These are phyloP conservation scores for Hyles lineata DNA, from an alignment of 2,888 invertebrate species.

Conservation along the genomic window DNA sequence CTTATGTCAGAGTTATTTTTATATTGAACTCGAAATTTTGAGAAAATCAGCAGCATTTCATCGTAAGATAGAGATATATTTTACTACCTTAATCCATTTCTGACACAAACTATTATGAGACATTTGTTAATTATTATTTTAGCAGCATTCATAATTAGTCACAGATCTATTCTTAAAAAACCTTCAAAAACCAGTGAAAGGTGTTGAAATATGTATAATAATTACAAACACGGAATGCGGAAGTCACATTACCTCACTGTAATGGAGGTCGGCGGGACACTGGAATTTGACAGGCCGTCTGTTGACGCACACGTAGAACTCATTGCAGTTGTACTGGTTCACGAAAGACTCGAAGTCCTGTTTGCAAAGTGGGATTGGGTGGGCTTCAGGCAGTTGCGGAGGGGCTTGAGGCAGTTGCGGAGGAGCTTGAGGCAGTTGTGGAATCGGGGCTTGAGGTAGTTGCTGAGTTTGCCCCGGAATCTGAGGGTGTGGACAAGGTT, in stretches of 20 bases:
- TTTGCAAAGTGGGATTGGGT: conserved; percentile 69
- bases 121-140: too few species aligned
- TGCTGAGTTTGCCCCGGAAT: not conserved
- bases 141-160: not conserved
- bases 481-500: conserved; percentile 38
- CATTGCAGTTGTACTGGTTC: conserved; percentile 85
- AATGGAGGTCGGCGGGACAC: conserved; percentile 86
- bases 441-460: conserved; percentile 28
- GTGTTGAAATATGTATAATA: conserved; percentile 31
- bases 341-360: conserved; percentile 86
- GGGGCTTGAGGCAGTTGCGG: conserved; percentile 35
- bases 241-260: conserved; percentile 80
- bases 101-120: too few species aligned
- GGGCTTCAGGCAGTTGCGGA: conserved; percentile 10
- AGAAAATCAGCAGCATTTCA: too few species aligned
- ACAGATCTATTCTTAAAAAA: not conserved
- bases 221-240: conserved; percentile 37
- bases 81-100: too few species aligned
- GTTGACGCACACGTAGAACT: conserved; percentile 87
- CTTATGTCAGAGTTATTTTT: too few species aligned
- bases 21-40: too few species aligned
- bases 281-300: conserved; percentile 85
- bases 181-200: conserved; percentile 36
- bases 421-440: conserved; percentile 12
- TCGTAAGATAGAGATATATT: too few species aligned